Evolutionary conservation across 2,113 vertebrate species (phyloP).

Genomic region (Oryzias curvinotus): DNA sequence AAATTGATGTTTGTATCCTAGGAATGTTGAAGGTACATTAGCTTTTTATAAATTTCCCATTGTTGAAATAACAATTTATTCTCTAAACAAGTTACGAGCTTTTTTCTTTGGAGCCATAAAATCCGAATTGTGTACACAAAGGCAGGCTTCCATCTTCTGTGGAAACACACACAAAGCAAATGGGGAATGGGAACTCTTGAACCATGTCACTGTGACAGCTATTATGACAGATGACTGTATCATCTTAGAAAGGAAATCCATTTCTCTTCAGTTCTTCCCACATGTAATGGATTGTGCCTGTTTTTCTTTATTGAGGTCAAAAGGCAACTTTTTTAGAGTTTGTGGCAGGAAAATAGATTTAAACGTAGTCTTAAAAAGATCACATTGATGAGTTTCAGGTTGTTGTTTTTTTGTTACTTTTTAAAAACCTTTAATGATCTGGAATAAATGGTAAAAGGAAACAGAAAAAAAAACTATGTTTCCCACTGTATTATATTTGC

Average conservation of each 20-base stretch:
- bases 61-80: background rate
- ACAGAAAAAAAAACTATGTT: background rate
- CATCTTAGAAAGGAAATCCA: constrained; percentile 57
- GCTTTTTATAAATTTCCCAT: background rate
- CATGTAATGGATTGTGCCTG: constrained; percentile 26
- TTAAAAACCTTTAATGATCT: no score
- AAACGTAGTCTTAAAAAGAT: no score
- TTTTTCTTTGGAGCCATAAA: constrained; percentile 11
- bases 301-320: constrained; percentile 50
- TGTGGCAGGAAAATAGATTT: constrained; percentile 13
- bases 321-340: constrained; percentile 39
- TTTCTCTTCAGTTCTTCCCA: constrained; percentile 40
- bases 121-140: constrained; percentile 21
- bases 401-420: no score
- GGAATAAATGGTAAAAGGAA: constrained; percentile 3
- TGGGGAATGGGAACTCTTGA: constrained; percentile 61
- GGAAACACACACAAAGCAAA: constrained; percentile 49
- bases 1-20: no score
- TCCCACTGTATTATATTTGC: constrained; percentile 11
- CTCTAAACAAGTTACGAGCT: background rate
- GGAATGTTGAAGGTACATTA: no score
- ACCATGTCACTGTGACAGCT: constrained; percentile 65
- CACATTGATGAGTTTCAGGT: no score
- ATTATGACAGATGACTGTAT: constrained; percentile 73
- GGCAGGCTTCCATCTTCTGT: constrained; percentile 5